Evolutionary conservation across 2,888 invertebrate genomes (phyloP), one percentile per base, ranked within the genome.

Genomic region (Diploptera punctata): DNA sequence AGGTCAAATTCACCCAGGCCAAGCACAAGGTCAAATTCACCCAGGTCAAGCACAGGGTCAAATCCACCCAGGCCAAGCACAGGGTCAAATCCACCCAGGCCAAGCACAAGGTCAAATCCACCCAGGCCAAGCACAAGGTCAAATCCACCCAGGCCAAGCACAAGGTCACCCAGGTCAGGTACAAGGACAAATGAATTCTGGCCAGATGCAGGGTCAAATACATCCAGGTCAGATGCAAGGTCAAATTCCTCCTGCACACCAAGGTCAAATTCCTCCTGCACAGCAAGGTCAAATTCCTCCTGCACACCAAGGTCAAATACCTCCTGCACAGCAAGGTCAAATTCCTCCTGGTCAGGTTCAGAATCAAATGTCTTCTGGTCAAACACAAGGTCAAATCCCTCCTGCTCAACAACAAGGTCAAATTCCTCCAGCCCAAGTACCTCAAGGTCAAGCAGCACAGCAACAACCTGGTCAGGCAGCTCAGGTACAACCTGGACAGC

Each of bases 1-100:
- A 57, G 75, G 72, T 1, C 76, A 75, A 69, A 57, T 24, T 24
- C 49, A 24, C 31, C 83, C 83, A 75, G 83, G 83, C 1, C 80
- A 82, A 10, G 81, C 76, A 47, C 78, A 78, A 69, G 73, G 60
- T 3, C 78, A 77, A 67, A 79, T 77, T 18, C 76, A 76, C 71
- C 79, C 76, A 38, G 78, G 77, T 29, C 79, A 79, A 67, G 75
- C 76, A 38, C 77, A 75, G 61, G 74, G 71, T 0, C 76, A 75
- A 70, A 52, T n/a, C 54, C 61, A 21, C 16, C n/a, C n/a, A n/a
- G n/a, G n/a, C n/a, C n/a, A n/a, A n/a, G n/a, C n/a, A n/a, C 78
- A 78, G 70, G 73, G 61, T 4, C 78, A 77, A 65, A 79, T 77
- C 16, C 76, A 76, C 71, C 79, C 76, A 38, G 78, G 77, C 21